These are phyloP conservation scores for Mamestra brassicae DNA, from an alignment of 2,888 invertebrate genomes.

Conservation along the genomic window DNA sequence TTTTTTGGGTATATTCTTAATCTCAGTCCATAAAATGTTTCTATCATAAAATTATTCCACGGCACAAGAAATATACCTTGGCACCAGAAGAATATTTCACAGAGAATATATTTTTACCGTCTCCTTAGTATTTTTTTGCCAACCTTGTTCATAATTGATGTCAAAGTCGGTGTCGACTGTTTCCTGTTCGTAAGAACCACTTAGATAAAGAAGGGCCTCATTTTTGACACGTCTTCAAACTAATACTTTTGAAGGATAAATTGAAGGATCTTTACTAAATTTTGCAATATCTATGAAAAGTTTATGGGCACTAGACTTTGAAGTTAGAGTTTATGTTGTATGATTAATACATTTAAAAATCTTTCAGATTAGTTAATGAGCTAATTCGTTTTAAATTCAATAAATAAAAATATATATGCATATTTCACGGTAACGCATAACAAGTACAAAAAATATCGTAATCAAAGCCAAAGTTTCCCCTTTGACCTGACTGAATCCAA, in stretches of 20 bases:
- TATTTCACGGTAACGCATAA: too few relatives aligned
- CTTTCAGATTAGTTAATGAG: too few relatives aligned
- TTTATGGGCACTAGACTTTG: too few relatives aligned
- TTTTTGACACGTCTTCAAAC: constrained; percentile 18
- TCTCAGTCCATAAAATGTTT: not conserved
- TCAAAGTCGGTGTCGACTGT: constrained; percentile 20
- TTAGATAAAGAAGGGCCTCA: constrained; percentile 4
- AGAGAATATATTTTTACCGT: constrained; percentile 1
- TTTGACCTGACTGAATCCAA: not conserved
- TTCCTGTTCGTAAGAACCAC: constrained; percentile 4
- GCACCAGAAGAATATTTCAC: constrained; percentile 24
- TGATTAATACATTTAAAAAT: too few relatives aligned
- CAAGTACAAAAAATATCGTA: too few relatives aligned
- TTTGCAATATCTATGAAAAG: too few relatives aligned
- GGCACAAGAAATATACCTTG: not conserved
- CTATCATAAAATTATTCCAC: not conserved
- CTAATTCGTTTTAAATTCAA: too few relatives aligned
- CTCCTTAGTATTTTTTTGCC: constrained; percentile 12
- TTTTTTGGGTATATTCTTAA: not conserved
- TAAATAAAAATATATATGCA: too few relatives aligned
- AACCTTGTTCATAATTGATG: constrained; percentile 29
- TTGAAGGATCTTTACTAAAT: not conserved
- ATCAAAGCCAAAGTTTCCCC: too few relatives aligned
- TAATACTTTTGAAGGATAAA: not conserved
- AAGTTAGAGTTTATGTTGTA: too few relatives aligned